Evolutionary conservation across 2,113 vertebrate genomes (phyloP).

Genomic region (Mus pahari): DNA sequence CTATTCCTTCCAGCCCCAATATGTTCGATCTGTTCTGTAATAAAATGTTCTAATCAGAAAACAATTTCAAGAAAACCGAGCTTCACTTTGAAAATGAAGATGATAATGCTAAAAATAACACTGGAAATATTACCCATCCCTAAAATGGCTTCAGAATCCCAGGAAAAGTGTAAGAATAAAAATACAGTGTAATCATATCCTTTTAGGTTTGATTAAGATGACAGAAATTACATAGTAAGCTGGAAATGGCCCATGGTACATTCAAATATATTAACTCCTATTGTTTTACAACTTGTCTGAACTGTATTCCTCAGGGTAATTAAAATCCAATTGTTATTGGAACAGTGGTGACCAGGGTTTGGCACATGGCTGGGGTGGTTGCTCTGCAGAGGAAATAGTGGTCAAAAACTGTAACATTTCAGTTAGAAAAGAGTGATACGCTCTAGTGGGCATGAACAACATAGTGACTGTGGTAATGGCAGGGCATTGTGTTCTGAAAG

Average conservation of each 20-base stretch:
- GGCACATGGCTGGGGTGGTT: background rate
- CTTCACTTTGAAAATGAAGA: slow-evolving; percentile 48
- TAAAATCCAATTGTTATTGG: background rate
- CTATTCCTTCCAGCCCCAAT: background rate
- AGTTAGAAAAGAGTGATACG: background rate
- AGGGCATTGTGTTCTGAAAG: background rate
- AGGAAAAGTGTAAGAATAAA: slow-evolving; percentile 20
- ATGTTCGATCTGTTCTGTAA: slow-evolving; percentile 37
- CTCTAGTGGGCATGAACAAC: background rate
- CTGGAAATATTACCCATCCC: background rate
- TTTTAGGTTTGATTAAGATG: slow-evolving; percentile 56
- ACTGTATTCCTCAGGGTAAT: background rate
- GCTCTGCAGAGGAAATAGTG: background rate
- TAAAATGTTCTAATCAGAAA: slow-evolving; percentile 49
- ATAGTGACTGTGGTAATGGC: background rate
- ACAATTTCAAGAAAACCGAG: slow-evolving; percentile 12
- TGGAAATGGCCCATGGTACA: slow-evolving; percentile 25
- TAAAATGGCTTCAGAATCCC: background rate
- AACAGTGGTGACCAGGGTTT: background rate
- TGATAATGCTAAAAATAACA: slow-evolving; percentile 37
- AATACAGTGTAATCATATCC: background rate
- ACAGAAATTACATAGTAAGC: slow-evolving; percentile 50
- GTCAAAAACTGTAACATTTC: background rate
- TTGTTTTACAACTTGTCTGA: slow-evolving; percentile 33
- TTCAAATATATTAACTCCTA: slow-evolving; percentile 11